These are phyloP conservation scores for Heptranchias perlo DNA, from an alignment of 2,113 vertebrate genomes.

Conservation along the genomic window DNA sequence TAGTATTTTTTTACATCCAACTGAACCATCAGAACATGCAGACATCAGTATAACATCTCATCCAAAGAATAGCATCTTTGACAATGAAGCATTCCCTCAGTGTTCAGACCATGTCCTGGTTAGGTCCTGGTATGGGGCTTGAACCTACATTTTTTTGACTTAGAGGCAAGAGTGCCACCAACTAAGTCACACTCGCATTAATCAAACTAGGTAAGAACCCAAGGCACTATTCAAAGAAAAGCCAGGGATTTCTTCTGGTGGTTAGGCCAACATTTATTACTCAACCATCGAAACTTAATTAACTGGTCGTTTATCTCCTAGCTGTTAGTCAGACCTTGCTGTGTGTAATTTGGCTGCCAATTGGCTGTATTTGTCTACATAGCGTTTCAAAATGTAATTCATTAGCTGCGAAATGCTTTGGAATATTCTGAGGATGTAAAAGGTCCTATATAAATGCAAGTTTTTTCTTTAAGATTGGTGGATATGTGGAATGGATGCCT, in stretches of 20 bases:
- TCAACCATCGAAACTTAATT: not conserved
- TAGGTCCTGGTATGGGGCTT: not conserved
- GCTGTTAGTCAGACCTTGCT: not conserved
- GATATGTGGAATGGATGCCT: not conserved
- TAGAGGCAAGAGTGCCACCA: not conserved
- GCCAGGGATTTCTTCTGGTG: not conserved
- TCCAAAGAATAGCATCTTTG: not conserved
- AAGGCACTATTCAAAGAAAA: not conserved
- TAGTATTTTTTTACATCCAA: not conserved
- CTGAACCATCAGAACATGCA: not conserved
- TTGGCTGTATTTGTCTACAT: not conserved
- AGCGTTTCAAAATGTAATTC: not conserved
- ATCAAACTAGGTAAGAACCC: not conserved
- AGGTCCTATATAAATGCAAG: not conserved
- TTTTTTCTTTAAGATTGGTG: not conserved
- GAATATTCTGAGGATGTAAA: not conserved
- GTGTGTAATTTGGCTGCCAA: not conserved
- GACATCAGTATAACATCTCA: not conserved
- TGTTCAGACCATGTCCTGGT: not conserved
- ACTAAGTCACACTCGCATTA: not conserved
- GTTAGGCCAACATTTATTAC: not conserved
- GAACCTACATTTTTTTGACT: not conserved
- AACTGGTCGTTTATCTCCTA: not conserved
- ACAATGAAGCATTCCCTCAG: not conserved
- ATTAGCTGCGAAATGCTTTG: not conserved